Conservation (phyloP, 2,797 vertebrate genomes). For the Ptychobarbus kaznakovi region DNA sequence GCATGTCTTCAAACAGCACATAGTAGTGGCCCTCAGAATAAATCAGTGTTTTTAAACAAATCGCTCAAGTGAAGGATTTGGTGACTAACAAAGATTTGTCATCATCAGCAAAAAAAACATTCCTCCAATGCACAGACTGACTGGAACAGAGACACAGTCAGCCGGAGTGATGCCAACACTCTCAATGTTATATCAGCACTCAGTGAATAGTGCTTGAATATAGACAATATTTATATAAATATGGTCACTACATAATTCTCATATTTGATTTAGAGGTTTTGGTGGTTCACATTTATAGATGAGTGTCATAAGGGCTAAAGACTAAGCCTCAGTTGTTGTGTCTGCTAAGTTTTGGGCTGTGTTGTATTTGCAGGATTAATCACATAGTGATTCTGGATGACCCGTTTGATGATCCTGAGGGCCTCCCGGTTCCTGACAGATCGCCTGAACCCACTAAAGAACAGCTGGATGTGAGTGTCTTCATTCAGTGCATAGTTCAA, state of each 20-base stretch:
- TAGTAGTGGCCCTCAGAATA: neutral
- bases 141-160: neutral
- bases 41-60: neutral
- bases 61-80: neutral
- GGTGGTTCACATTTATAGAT: neutral
- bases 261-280: neutral
- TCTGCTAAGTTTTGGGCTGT: neutral
- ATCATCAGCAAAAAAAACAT: neutral
- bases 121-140: too few species aligned
- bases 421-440: conserved; percentile 87
- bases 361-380: conserved; percentile 84
- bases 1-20: neutral
- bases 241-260: neutral
- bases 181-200: neutral
- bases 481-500: neutral
- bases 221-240: neutral
- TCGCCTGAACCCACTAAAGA: conserved; percentile 94
- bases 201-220: neutral
- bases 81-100: too few species aligned
- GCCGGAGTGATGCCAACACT: neutral
- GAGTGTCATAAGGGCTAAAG: neutral
- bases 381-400: conserved; percentile 96
- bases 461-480: conserved; percentile 89
- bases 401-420: conserved; percentile 92
- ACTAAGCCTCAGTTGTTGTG: neutral